Base-by-base conservation (phyloP, 2,888 invertebrate species). In the Temnothorax unifasciatus region DNA sequence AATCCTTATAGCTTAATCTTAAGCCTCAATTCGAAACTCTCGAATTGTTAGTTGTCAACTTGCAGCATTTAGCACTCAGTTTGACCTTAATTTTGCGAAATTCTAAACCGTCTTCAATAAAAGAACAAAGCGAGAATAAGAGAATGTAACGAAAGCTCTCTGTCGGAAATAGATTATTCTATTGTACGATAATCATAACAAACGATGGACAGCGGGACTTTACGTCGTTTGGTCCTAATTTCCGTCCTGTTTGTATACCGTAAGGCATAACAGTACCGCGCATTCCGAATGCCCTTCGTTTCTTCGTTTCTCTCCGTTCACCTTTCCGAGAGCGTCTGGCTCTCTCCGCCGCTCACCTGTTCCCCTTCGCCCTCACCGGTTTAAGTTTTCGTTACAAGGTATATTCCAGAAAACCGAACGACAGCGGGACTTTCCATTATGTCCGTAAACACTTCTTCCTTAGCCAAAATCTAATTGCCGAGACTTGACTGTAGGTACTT, bases 241-340 rank as follows among this genome's bases (percentile, higher is more conserved):
- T 94, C 92, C 93, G 94, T 94, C 92, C 91, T 90, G 91, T 92
- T 92, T 93, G 91, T 94, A 91, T 94, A 94, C 94, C 94, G 94
- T 94, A 94, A 94, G 94, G 91, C 91, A 93, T 94, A 94, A 94
- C 94, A 94, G 94, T 94, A 91, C 92, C 91, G 93, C 91, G 93
- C 94, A 94, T 94, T 94, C 94, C 93, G 88, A 91, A 92, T 94
- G 93, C 94, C 93, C 93, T 93, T 93, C 92, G 92, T 92, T 92
- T 92, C 90, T 92, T 92, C 90, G 91, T 92, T 92, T 92, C 92
- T 93, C 90, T 92, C 92, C 90, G 90, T 92, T 92, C 92, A 92
- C 93, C 92, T 91, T 91, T 91, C 90, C 89, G 89, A 90, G 89
- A 85, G 87, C 85, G 82, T 77, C 84, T 84, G 86, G 86, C 87